A percentile compares a stretch with the other conserved stretches of the same genome.
Conservation (phyloP, 2,113 vertebrate species). For the Hyperopisus bebe region DNA sequence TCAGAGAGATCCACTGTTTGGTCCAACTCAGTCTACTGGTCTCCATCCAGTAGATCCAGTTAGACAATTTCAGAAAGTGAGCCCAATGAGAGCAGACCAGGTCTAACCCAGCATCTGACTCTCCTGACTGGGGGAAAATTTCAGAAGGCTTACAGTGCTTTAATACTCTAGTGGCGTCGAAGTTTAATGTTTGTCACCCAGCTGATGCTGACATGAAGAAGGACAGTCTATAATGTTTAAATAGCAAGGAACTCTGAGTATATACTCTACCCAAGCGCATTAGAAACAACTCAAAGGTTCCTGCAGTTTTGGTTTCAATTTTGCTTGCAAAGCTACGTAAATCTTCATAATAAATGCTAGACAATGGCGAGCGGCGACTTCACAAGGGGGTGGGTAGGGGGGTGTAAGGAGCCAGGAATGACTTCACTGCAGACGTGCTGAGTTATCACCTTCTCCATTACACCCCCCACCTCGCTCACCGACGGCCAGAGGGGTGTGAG, state of each 20-base stretch:
- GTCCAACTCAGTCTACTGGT: not conserved
- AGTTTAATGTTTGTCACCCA: not conserved
- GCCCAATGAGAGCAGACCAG: not conserved
- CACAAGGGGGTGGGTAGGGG: not conserved
- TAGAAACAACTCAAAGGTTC: not conserved
- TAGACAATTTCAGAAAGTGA: not conserved
- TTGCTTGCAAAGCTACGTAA: not conserved
- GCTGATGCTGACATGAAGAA: not conserved
- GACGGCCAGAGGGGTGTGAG: not conserved
- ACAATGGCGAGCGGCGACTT: not conserved
- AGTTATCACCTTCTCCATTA: not conserved
- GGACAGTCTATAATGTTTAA: not conserved
- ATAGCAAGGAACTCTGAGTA: not conserved
- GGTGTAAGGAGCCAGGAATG: not conserved
- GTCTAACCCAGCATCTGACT: not conserved
- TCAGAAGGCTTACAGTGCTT: not conserved
- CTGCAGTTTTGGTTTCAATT: not conserved
- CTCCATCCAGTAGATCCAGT: not conserved
- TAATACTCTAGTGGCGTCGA: not conserved
- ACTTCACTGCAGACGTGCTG: constrained; percentile 3
- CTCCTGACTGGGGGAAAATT: not conserved
- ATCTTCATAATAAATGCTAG: not conserved
- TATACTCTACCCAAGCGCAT: not conserved
- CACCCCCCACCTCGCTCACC: not conserved
- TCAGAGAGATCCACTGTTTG: not conserved